Base-by-base conservation (phyloP, 1,140 invertebrate species). In the Notospermus geniculatus region DNA sequence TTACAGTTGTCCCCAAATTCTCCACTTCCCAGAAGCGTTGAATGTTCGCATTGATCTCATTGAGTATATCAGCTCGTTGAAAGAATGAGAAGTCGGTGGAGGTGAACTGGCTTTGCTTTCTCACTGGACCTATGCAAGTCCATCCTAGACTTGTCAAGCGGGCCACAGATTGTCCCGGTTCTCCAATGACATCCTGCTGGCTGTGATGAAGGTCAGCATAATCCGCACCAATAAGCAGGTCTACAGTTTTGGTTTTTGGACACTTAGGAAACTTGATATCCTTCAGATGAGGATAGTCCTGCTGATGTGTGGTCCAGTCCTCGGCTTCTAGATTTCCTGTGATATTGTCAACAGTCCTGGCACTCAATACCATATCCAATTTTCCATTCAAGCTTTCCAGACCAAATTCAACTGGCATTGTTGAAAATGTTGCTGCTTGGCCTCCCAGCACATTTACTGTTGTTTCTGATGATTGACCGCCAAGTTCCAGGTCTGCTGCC, bases 131-230 rank as follows among this genome's bases (percentile, higher is more conserved):
- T 5, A 63, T 56, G 32, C 61, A 63, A 11, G 54, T 63, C 61
- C 54, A 63, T 15, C 61, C 46, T 46, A 63, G 46, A 19, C 54
- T 43, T 17, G 54, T 63, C 29, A 46, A 19, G 5, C 54, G 2
- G 2, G 54, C 61, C 5, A 58, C 53, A 23, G 61, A 45, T 39
- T 58, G 27, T 11, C 56, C 61, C 4, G 43, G 43, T 23, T 57
- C 27, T 5, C 54, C 43, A 15, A 36, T 36, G 4, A 36, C 15
- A 4, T 36, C 32, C 32, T 36, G 32, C 4, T 36, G 15, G 4
- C 4, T 13, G 28, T 5, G 28, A 7, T 25, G 19, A 27, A 55
- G 54, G 2, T 55, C 54, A 11, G 28, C 11, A 25, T 55, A 29
- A n/a, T 55, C 54, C 27, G 28, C 17, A 7, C 28, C 54, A n/a